Percentiles rank a stretch among this genome's conserved stretches.
These are phyloP conservation scores for Pardalotus punctatus DNA, from an alignment of 2,113 vertebrate species.

Conservation along the genomic window DNA sequence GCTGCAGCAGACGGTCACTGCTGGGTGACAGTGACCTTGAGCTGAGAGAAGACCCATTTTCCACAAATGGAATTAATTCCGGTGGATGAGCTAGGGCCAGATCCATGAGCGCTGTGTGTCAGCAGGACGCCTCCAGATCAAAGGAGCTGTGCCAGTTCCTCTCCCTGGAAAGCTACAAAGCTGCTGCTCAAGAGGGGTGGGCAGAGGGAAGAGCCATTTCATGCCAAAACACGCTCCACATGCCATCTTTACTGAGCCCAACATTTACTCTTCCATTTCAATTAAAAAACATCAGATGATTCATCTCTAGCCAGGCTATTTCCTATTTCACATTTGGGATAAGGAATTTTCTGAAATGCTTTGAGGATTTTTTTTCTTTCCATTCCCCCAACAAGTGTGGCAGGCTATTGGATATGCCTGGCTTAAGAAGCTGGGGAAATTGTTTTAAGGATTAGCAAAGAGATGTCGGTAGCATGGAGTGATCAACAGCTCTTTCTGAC, in stretches of 20 bases:
- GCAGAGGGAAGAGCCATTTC: background rate
- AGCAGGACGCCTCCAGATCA: slow-evolving; percentile 14
- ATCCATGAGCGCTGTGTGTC: background rate
- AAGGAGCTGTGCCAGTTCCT: slow-evolving; percentile 40
- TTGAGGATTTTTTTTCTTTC: background rate
- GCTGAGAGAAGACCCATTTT: background rate
- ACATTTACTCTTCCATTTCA: slow-evolving; percentile 8
- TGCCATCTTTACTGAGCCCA: slow-evolving; percentile 1
- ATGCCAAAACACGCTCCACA: slow-evolving; percentile 39
- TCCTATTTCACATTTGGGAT: slow-evolving; percentile 20
- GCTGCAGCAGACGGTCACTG: background rate
- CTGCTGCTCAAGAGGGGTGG: slow-evolving; percentile 2
- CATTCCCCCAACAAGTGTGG: background rate
- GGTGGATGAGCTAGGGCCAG: background rate
- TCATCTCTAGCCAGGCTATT: slow-evolving; percentile 46
- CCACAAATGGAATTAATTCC: slow-evolving; percentile 47
- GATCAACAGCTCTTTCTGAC: slow-evolving; percentile 10
- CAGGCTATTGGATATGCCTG: background rate
- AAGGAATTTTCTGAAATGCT: slow-evolving; percentile 38
- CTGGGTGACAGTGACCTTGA: slow-evolving; percentile 34
- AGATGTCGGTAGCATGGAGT: background rate
- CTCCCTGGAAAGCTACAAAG: slow-evolving; percentile 56
- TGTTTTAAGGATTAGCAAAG: slow-evolving; percentile 21
- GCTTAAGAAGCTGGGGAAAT: background rate
- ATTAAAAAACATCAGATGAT: background rate